phyloP scores from a whole-genome alignment of 2,797 vertebrate species.

The Luscinia megarhynchos region DNA sequence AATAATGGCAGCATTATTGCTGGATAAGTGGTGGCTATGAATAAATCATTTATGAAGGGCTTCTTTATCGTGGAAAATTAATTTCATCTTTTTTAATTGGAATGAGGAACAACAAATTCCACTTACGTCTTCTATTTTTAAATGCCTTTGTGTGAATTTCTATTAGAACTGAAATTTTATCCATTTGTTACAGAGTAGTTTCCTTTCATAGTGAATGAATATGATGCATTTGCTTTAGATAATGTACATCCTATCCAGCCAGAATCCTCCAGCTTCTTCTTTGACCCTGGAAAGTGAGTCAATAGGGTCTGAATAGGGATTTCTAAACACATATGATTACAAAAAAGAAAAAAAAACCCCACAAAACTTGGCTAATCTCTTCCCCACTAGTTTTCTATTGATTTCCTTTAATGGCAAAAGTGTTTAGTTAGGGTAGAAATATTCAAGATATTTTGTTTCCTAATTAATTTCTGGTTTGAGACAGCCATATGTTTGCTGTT shows the following conservation, averaged over 20 bases:
- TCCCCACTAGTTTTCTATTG: neutral
- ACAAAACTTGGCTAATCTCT: neutral
- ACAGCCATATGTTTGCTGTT: neutral
- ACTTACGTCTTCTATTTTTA: slow-evolving; percentile 25
- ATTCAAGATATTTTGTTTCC: neutral
- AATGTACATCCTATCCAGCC: neutral
- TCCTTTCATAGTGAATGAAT: neutral
- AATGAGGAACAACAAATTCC: slow-evolving; percentile 26
- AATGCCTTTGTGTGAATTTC: neutral
- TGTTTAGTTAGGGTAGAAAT: neutral
- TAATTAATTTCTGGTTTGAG: neutral
- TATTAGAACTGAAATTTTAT: neutral
- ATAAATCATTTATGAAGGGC: slow-evolving; percentile 33
- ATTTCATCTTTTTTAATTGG: slow-evolving; percentile 29
- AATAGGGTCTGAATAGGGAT: neutral
- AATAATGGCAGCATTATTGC: slow-evolving; percentile 23
- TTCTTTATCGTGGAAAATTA: slow-evolving; percentile 1
- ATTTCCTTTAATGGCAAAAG: neutral
- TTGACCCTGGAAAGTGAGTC: neutral
- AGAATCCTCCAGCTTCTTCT: neutral
- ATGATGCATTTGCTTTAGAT: neutral
- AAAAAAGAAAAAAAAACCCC: neutral
- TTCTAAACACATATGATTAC: neutral
- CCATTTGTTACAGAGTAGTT: neutral
- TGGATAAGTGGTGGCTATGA: slow-evolving; percentile 14